phyloP scores from a whole-genome alignment of 2,888 invertebrate genomes.

The Morpho achilles region DNA sequence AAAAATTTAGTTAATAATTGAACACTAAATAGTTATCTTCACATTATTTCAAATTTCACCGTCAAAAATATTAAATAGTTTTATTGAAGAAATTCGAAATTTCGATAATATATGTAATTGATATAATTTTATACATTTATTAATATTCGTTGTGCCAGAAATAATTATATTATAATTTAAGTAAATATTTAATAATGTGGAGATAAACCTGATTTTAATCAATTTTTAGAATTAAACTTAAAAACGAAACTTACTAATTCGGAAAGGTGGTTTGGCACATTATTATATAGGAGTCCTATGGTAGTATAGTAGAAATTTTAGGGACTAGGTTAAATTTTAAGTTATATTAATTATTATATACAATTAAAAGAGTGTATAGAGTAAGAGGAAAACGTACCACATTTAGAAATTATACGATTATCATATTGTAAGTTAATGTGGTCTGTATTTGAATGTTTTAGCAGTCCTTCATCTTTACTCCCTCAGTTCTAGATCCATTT shows the following conservation, averaged over 20 bases:
- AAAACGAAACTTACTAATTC: background rate
- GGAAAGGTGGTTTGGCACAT: conserved; percentile 24
- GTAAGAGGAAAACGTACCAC: conserved; percentile 15
- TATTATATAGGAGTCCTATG: conserved; percentile 13
- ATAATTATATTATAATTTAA: conserved; percentile 8
- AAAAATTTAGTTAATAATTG: background rate
- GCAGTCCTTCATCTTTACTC: no score
- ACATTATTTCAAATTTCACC: conserved; percentile 35
- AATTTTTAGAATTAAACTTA: background rate
- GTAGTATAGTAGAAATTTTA: conserved; percentile 18
- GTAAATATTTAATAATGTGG: conserved; percentile 14
- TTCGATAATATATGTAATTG: conserved; percentile 21
- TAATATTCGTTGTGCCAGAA: conserved; percentile 28
- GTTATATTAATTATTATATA: conserved; percentile 19
- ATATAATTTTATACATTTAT: conserved; percentile 7
- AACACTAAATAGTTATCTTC: conserved; percentile 12
- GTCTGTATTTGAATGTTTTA: background rate
- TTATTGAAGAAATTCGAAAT: conserved; percentile 20
- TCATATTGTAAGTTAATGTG: conserved; percentile 9
- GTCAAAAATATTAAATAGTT: conserved; percentile 61
- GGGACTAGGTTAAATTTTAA: conserved; percentile 23
- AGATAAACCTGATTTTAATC: conserved; percentile 10
- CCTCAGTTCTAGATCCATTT: no score
- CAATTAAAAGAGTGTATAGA: conserved; percentile 24
- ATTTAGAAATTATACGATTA: background rate